Base-by-base conservation (phyloP, 2,888 invertebrate species). In the Leptinotarsa rubiginosa region DNA sequence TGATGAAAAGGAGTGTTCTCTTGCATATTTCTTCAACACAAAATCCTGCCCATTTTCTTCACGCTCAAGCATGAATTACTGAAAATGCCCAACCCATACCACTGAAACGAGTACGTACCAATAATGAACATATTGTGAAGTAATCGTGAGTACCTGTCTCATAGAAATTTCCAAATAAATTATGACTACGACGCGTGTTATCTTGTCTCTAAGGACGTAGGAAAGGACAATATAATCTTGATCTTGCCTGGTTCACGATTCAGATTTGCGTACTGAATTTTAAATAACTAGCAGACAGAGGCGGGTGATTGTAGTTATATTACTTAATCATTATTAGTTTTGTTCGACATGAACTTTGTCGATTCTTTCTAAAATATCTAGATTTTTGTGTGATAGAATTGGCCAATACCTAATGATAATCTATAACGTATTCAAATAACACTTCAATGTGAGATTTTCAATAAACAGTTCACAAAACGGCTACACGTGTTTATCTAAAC, bases 161-260 rank as follows among this genome's bases (percentile, higher is more conserved):
- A 77, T 74, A 77, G 77, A 77, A 76, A 79, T 77, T 77, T 69
- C 65, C 77, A 75, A 76, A 79, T 76, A 77, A 77, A 65, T 74
- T 70, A 79, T 72, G 64, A 67, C 54, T 59, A 41, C 72, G 73
- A 74, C 73, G 73, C 73, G 66, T 41, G 41, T 76, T 74, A 71
- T 76, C 71, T 73, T 15, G 69, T 70, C 49, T 54, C 67, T 47
- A 41, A 72, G 75, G 66, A 70, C 73, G 72, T 69, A 69, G 68
- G 68, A 62, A 72, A 69, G 22, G 54, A 56, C 75, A 67, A 70
- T 77, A 64, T 66, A 77, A 78, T 78, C 75, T 73, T 73, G 74
- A 79, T 69, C 49, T 65, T 66, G 73, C 72, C 74, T 66, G 67
- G 75, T 79, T 75, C 75, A 70, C 71, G 75, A 67, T 64, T 69